Evolutionary conservation across 2,888 invertebrate species (phyloP), one percentile per base, ranked within the genome.

Genomic region (Himalopsyche tibetana): DNA sequence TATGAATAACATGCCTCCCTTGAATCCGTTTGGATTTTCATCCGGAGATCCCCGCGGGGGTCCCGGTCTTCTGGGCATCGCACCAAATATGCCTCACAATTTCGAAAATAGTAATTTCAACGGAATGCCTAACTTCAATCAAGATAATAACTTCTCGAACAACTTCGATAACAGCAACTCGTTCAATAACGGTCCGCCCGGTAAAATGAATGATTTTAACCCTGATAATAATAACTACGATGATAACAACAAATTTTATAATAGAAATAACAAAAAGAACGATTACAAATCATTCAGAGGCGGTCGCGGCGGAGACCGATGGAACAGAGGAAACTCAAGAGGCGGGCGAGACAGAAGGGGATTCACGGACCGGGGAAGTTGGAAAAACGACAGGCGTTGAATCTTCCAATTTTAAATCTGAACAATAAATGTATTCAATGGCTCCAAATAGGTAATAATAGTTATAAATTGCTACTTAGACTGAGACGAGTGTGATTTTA

Each of bases 51-150:
- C 92, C 55, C 92, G 94, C 83, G 91, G 93, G 87, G 89, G 93
- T 89, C 94, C 94, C 0, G 94, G 95, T 0, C 90, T 95, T 45
- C 91, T 95, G 89, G 94, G 94, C 15, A 93, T 95, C 90, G 93
- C 94, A 74, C 94, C 94, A 45, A 93, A 93, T 87, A 92, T 93
- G 74, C 93, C 93, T 11, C 94, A 93, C 89, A 93, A 93, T 89
- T 93, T 92, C 87, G 93, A 92, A 90, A 91, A 90, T 86, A 90
- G 90, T 85, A 91, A 91, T 86, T 93, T 91, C 89, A 91, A 91
- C 80, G 88, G 88, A 42, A 86, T 87, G 86, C 87, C 89, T 6
- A 89, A 89, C 83, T 85, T 86, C 40, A 86, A 86, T 74, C 82
- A 82, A 12, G 87, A 88, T 38, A 85, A 85, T 63, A 80, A 82